Evolutionary conservation across 2,888 invertebrate species (phyloP).

Genomic region (Cerceris ruficornis): DNA sequence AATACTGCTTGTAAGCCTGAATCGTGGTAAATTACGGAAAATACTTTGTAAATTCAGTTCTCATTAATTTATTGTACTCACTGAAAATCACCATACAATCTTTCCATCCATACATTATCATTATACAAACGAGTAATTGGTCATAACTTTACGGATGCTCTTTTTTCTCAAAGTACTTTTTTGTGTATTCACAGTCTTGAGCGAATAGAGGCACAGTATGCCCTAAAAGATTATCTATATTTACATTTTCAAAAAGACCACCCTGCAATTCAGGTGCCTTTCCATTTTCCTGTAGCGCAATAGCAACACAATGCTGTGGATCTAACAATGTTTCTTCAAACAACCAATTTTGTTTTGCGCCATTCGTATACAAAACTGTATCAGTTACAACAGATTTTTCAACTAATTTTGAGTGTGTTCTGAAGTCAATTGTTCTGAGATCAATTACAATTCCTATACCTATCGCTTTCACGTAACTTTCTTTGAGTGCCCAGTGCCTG

Average conservation of each 20-base stretch:
- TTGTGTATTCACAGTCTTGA: constrained; percentile 84
- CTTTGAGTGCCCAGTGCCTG: constrained; percentile 96
- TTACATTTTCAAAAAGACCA: constrained; percentile 83
- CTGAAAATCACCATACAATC: constrained; percentile 40
- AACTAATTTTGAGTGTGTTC: constrained; percentile 81
- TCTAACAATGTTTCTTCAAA: constrained; percentile 94
- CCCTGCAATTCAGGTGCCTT: constrained; percentile 62
- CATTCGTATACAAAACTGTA: constrained; percentile 87
- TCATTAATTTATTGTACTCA: constrained; percentile 40
- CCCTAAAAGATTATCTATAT: constrained; percentile 85
- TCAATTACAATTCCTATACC: constrained; percentile 93
- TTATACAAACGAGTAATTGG: background rate
- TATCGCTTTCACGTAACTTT: constrained; percentile 95
- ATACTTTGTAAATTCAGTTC: constrained; percentile 35
- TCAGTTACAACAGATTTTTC: constrained; percentile 83
- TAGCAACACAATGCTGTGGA: constrained; percentile 89
- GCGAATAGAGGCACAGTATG: constrained; percentile 83
- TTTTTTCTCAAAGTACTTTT: constrained; percentile 84
- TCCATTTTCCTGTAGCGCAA: constrained; percentile 84
- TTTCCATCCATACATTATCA: constrained; percentile 49
- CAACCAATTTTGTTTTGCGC: constrained; percentile 85
- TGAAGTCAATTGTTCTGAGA: constrained; percentile 90
- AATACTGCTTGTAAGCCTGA: too few species aligned
- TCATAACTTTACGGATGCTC: constrained; percentile 74
- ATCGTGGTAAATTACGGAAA: constrained; percentile 18